phyloP scores from a whole-genome alignment of 2,113 vertebrate genomes.

The Clarias magur region DNA sequence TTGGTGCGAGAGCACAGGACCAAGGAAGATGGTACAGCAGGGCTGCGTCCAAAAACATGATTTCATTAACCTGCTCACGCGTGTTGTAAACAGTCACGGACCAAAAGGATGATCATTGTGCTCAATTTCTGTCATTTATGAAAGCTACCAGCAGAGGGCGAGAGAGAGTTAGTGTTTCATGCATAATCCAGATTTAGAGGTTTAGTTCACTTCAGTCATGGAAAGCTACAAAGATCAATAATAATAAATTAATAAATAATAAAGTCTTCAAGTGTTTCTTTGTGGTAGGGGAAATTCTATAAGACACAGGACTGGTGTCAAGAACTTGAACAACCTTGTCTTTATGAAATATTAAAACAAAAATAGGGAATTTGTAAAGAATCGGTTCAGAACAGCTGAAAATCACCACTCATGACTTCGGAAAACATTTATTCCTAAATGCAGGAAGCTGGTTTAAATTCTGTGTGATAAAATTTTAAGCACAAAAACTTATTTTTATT shows the following conservation, averaged over 20 bases:
- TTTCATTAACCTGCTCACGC: background rate
- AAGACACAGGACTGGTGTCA: background rate
- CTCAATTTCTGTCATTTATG: background rate
- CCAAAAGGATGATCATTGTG: background rate
- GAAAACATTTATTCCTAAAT: background rate
- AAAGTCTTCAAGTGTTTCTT: background rate
- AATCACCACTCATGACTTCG: background rate
- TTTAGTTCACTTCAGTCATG: background rate
- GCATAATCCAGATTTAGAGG: background rate
- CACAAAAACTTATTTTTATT: background rate
- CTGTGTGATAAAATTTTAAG: background rate
- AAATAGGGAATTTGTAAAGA: background rate
- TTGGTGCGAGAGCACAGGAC: too few relatives aligned
- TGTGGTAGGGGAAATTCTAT: background rate
- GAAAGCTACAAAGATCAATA: background rate
- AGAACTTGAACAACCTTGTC: background rate
- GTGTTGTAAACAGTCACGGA: background rate
- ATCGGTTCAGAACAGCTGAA: background rate
- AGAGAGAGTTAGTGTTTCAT: background rate
- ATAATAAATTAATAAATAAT: background rate
- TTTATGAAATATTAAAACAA: background rate
- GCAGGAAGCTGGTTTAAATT: background rate
- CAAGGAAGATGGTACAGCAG: too few relatives aligned
- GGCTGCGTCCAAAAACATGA: too few relatives aligned
- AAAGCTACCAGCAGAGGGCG: conserved; percentile 4